A percentile compares a stretch with the other conserved stretches of the same genome.
These are phyloP conservation scores for Zapus hudsonius DNA, from an alignment of 2,113 vertebrate species.

Conservation along the genomic window DNA sequence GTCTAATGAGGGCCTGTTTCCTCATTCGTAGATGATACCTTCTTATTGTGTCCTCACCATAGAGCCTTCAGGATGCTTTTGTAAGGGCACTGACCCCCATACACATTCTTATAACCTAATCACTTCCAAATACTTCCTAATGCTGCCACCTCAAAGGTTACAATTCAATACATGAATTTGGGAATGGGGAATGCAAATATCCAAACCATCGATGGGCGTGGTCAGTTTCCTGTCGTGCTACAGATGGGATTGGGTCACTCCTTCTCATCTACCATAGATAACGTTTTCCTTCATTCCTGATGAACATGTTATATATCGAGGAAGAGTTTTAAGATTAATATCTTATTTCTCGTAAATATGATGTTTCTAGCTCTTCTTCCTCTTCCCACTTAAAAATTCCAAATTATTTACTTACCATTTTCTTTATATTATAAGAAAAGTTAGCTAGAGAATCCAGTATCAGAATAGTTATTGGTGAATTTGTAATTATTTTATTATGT, in stretches of 20 bases:
- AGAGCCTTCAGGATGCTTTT: background rate
- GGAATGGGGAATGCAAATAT: background rate
- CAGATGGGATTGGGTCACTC: background rate
- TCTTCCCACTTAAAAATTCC: conserved; percentile 38
- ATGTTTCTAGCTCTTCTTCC: background rate
- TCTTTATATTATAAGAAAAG: conserved; percentile 9
- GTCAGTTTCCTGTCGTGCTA: background rate
- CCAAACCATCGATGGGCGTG: no score
- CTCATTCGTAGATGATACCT: background rate
- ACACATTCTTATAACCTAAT: background rate
- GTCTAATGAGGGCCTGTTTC: background rate
- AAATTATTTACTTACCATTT: conserved; percentile 38
- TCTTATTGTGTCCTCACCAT: background rate
- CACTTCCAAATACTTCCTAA: background rate
- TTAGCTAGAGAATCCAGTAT: background rate
- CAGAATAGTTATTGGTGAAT: conserved; percentile 39
- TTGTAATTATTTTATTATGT: conserved; percentile 63
- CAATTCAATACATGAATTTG: background rate
- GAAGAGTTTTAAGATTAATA: conserved; percentile 28
- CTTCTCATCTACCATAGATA: background rate
- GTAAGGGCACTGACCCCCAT: background rate
- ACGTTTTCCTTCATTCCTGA: background rate
- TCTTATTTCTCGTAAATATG: conserved; percentile 8
- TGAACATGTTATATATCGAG: background rate
- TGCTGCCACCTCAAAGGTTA: background rate